Evolutionary conservation across 2,113 vertebrate species (phyloP).

Genomic region (Rhea pennata): DNA sequence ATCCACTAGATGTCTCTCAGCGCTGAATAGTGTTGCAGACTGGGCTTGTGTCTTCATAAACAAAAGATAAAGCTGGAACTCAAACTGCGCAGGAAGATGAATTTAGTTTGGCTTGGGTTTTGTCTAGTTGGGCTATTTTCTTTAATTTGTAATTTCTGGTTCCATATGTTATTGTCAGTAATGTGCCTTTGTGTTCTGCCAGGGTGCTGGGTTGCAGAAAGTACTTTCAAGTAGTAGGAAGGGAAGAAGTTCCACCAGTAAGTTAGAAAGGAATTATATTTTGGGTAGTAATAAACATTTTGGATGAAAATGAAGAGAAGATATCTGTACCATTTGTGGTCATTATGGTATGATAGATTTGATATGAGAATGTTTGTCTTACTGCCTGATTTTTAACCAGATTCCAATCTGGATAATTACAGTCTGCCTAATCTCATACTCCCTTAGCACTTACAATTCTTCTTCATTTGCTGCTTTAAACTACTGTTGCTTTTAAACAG

Average conservation of each 20-base stretch:
- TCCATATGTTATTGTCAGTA: accelerated
- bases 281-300: neutral
- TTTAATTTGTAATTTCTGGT: neutral
- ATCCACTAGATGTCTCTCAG: neutral
- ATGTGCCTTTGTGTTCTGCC: accelerated
- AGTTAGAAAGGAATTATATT: neutral
- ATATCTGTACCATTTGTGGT: neutral
- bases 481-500: constrained; percentile 65
- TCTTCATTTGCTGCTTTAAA: constrained; percentile 60
- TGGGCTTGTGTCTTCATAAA: accelerated
- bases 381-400: constrained; percentile 15
- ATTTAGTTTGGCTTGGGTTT: too few species aligned
- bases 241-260: neutral
- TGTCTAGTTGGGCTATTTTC: neutral
- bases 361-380: neutral
- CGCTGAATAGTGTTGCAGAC: neutral
- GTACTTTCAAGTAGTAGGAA: neutral
- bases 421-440: constrained; percentile 41
- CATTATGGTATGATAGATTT: neutral
- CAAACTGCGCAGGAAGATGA: neutral
- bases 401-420: constrained; percentile 47
- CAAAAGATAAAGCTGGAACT: neutral
- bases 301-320: neutral
- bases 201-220: neutral
- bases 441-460: constrained; percentile 41